Percentiles rank a stretch among this genome's conserved stretches.
Evolutionary conservation across 2,888 invertebrate genomes (phyloP).

Genomic region (Lasius platythorax): DNA sequence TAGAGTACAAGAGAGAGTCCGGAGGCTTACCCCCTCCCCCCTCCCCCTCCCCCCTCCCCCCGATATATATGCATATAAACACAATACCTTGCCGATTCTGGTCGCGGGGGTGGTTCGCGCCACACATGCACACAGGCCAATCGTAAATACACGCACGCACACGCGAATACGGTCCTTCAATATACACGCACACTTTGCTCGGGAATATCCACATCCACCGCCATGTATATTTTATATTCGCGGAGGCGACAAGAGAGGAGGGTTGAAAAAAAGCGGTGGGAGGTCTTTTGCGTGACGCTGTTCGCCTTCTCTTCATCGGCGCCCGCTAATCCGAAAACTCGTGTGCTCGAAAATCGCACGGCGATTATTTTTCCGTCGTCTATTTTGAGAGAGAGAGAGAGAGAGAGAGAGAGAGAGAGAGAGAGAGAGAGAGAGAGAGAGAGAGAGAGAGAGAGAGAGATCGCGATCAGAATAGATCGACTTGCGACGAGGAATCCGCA

Average conservation of each 20-base stretch:
- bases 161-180: conserved; percentile 44
- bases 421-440: conserved; percentile 20
- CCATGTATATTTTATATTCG: conserved; percentile 76
- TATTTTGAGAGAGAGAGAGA: background rate
- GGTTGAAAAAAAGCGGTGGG: conserved; percentile 3
- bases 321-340: conserved; percentile 70
- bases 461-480: conserved; percentile 42
- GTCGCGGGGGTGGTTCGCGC: conserved; percentile 65
- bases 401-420: background rate
- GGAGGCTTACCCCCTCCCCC: conserved; percentile 70
- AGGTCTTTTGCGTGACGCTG: conserved; percentile 53
- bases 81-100: conserved; percentile 82
- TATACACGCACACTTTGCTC: conserved; percentile 57
- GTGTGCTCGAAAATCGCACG: conserved; percentile 47
- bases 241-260: conserved; percentile 22
- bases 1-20: conserved; percentile 79
- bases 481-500: conserved; percentile 40
- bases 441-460: conserved; percentile 5
- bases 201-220: conserved; percentile 70
- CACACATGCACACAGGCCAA: conserved; percentile 13
- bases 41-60: conserved; percentile 32
- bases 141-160: conserved; percentile 18
- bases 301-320: conserved; percentile 61
- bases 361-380: conserved; percentile 38
- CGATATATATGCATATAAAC: conserved; percentile 85